phyloP scores from a whole-genome alignment of 2,888 invertebrate genomes.

The Deilephila elpenor region DNA sequence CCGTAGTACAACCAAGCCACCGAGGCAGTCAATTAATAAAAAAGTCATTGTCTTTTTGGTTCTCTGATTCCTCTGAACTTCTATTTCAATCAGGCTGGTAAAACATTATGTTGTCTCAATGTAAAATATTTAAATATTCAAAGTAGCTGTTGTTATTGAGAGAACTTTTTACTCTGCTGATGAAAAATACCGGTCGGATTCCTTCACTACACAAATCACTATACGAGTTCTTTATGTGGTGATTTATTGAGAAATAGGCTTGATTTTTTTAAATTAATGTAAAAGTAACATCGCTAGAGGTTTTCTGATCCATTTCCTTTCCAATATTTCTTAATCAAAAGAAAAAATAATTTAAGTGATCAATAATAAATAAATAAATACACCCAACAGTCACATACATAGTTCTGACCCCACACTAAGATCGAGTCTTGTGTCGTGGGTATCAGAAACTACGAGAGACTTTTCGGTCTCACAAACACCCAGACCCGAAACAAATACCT shows the following conservation, averaged over 20 bases:
- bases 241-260: constrained; percentile 4
- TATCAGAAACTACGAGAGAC: too few relatives aligned
- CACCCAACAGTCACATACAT: too few relatives aligned
- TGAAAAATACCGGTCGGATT: not conserved
- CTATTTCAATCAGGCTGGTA: not conserved
- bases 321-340: too few relatives aligned
- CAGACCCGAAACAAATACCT: too few relatives aligned
- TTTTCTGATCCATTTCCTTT: not conserved
- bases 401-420: too few relatives aligned
- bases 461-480: too few relatives aligned
- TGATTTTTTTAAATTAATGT: not conserved
- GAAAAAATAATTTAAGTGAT: too few relatives aligned
- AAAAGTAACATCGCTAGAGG: not conserved
- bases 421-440: too few relatives aligned
- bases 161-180: constrained; percentile 13
- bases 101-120: not conserved
- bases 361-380: too few relatives aligned
- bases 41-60: not conserved
- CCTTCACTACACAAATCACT: constrained; percentile 7
- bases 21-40: not conserved
- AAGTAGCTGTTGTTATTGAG: constrained; percentile 7
- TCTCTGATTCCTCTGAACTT: not conserved
- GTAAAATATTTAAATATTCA: not conserved
- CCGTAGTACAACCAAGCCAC: too few relatives aligned
- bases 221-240: not conserved